Base-by-base conservation (phyloP, 2,113 vertebrate species). In the Syngnathoides biaculeatus region DNA sequence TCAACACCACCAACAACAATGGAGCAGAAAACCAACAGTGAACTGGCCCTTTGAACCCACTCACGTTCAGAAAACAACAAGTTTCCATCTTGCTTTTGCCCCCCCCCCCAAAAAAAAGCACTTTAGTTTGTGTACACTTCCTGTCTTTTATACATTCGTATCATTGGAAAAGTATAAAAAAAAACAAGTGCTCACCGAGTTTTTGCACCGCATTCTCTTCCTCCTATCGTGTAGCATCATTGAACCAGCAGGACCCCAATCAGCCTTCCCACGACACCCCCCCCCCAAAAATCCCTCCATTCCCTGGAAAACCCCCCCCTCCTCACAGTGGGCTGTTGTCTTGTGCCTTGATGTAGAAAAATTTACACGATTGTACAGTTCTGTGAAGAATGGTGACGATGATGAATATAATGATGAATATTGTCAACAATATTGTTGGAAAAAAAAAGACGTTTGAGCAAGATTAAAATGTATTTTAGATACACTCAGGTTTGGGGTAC, bases 391-490 rank as follows among this genome's bases (percentile, higher is more conserved):
- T 22, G 89, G 83, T 91, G 91, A 89, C 77, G 86, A 81, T 7
- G 73, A 82, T 22, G 89, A 84, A 89, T 77, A 22, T 53, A 79
- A 69, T 82, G 61, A 86, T 83, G 79, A 75, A 86, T 86, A 85
- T 86, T 89, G 88, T 89, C 82, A 89, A 88, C 77, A 69, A 87
- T 79, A 87, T 87, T 89, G 86, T 89, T 30, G 55, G 85, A 84
- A 86, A 89, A 87, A 63, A 92, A 78, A 22, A 43, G 14, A 94
- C 11, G 35, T 94, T 94, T 96, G 92, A 78, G 90, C 93, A 94
- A 93, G 90, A 97, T 95, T 96, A 96, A 96, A 96, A 92, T 91
- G 92, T 96, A 97, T 96, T 98, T 97, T 96, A 93, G 92, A 94
- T 97, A 96, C 90, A 94, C 87, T 89, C 87, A 90, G 89, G 92